phyloP scores from a whole-genome alignment of 53 echinoderm and acorn worm species.

The Temnopleurus reevesii region DNA sequence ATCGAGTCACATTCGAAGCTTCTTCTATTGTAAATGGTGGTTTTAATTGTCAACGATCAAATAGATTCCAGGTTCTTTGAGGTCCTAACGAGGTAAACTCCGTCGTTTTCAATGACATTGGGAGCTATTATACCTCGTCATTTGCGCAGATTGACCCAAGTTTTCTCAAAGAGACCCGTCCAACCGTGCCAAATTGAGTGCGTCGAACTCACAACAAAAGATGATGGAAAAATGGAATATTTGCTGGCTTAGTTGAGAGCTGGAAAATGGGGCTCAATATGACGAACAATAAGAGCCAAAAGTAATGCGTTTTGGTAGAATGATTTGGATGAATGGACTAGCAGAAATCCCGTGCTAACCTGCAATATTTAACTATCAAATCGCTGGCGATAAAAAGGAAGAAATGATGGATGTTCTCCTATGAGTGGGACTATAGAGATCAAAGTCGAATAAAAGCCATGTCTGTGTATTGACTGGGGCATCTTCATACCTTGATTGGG shows the following conservation, averaged over 20 bases:
- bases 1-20: not conserved
- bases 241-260: conserved; percentile 35
- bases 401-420: conserved; percentile 32
- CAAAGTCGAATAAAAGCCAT: not conserved
- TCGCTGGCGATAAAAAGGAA: not conserved
- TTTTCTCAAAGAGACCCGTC: not conserved
- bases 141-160: conserved; percentile 48
- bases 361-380: conserved; percentile 20
- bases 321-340: not conserved
- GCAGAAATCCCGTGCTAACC: conserved; percentile 26
- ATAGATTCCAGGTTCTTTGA: conserved; percentile 37
- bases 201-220: conserved; percentile 55
- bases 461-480: not conserved
- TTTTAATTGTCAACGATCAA: conserved; percentile 52
- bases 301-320: conserved; percentile 44
- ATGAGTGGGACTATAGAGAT: conserved; percentile 44
- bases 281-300: conserved; percentile 20
- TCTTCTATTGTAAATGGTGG: not conserved
- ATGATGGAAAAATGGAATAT: conserved; percentile 41
- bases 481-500: not conserved
- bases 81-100: conserved; percentile 37
- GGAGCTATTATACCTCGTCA: not conserved
- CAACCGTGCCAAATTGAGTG: conserved; percentile 48
- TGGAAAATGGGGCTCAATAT: conserved; percentile 40
- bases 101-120: conserved; percentile 36